Base-by-base conservation (phyloP, 2,113 vertebrate species). In the Tympanuchus pallidicinctus region DNA sequence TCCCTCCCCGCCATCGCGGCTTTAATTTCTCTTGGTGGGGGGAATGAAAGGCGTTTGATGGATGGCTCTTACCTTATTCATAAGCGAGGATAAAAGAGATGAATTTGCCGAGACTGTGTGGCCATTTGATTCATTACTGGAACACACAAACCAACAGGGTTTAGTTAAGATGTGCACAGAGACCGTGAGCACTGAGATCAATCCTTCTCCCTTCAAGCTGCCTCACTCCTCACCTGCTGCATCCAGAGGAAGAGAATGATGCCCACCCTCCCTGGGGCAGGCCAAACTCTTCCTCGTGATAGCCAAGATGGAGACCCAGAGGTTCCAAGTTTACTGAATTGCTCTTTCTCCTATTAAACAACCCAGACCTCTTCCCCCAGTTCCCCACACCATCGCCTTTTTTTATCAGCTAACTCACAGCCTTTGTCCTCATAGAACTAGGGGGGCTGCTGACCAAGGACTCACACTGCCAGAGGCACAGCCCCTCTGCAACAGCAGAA, bases 41-140 rank as follows among this genome's bases (percentile, higher is more conserved):
- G 97, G 86, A 98, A 98, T 92, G 98, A 98, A 98, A 98, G 98
- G 98, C 97, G 94, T 98, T 98, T 99, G 99, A 99, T 99, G 98
- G 98, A 99, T 99, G 98, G 97, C 97, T 98, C 99, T 99, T 99
- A 99, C 99, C 99, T 99, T 99, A 99, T 99, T 99, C 98, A 99
- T 99, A 99, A 99, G 98, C 98, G 99, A 99, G 98, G 99, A 99
- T 99, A 99, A 99, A 98, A 99, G 99, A 99, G 98, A 99, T 98
- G 99, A 98, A 99, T 99, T 99, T 98, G 98, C 98, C 19, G 98
- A 98, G 97, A 98, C 98, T 97, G 98, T 98, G 96, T 99, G 99
- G 98, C 99, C 99, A 97, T 99, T 99, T 99, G 99, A 99, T 99
- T 99, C 99, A 99, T 99, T 98, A 98, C 99, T 99, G 97, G 97